Evolutionary conservation across 1,140 invertebrate species (phyloP), one percentile per base, ranked within the genome.

Genomic region (Aphis craccivora): DNA sequence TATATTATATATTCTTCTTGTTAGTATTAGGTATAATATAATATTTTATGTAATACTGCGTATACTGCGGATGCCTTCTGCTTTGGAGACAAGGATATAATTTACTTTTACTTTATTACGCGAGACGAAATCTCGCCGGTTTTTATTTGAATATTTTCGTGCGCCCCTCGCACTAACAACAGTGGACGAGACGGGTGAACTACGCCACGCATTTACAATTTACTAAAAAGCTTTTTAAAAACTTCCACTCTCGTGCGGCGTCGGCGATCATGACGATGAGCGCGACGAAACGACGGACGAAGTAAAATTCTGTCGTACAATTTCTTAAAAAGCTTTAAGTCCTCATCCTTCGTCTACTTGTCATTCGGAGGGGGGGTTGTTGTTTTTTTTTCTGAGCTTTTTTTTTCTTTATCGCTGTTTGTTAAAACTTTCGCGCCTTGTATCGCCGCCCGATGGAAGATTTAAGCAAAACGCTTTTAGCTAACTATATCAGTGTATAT

Each of bases 201-300:
- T n/a, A 20, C 60, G 30, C 30, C n/a, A 76, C 90, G n/a, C 23
- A 48, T 92, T 92, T 81, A 83, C 67, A 92, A 92, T 92, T 92
- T 92, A n/a, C 45, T 83, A 92, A 92, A 92, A 92, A 92, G 91
- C 91, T 92, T 92, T 92, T 92, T 81, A 48, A 92, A 92, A 76
- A 92, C 91, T 92, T 92, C 43, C 67, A 35, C n/a, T 89, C 25
- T 53, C 8, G 87, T 23, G 48, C 35, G 35, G 20, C 87, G 87
- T n/a, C 87, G 30, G 35, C 35, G 8, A 23, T 53, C 4, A 35
- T 37, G 88, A 30, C 25, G 51, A 89, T 23, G 43, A 25, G 1
- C 40, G 23, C 43, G 88, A 89, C 88, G 88, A 53, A 30, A 53
- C 67, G 91, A 92, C 45, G 67, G 11, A 35, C 45, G 22, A 92